A percentile compares a stretch with the other conserved stretches of the same genome.
Evolutionary conservation across 92 coral and sea anemone genomes (phyloP).

Genomic region (Parazoanthus swiftii): DNA sequence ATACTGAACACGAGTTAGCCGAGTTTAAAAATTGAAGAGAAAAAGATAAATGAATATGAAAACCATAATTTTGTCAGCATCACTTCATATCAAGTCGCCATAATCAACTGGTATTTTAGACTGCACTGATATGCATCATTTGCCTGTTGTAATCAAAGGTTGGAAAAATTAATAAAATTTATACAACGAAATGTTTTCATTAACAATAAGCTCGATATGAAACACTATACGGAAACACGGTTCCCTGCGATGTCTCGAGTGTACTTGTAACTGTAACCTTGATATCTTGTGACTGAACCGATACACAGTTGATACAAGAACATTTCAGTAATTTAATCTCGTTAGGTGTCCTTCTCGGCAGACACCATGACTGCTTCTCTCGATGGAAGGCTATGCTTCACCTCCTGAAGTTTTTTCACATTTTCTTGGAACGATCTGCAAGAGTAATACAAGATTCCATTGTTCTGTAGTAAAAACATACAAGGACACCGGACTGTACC

Average conservation of each 20-base stretch:
- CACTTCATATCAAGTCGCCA: too few relatives aligned
- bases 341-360: constrained; percentile 28
- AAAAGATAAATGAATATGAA: too few relatives aligned
- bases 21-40: too few relatives aligned
- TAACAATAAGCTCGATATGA: too few relatives aligned
- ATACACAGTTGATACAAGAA: not conserved
- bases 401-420: constrained; percentile 70
- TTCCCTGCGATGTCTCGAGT: not conserved
- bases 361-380: not conserved
- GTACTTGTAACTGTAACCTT: not conserved
- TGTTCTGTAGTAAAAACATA: not conserved
- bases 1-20: too few relatives aligned
- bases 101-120: too few relatives aligned
- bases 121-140: too few relatives aligned
- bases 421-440: constrained; percentile 78
- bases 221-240: too few relatives aligned
- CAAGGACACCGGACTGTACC: not conserved
- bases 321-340: not conserved
- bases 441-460: not conserved
- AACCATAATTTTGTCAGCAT: too few relatives aligned
- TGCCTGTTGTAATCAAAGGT: too few relatives aligned
- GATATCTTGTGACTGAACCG: not conserved
- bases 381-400: not conserved
- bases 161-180: too few relatives aligned
- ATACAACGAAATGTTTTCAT: too few relatives aligned